These are phyloP conservation scores for Strongylocentrotus purpuratus DNA, from an alignment of 35 echinoderm and acorn worm genomes.

Conservation along the genomic window DNA sequence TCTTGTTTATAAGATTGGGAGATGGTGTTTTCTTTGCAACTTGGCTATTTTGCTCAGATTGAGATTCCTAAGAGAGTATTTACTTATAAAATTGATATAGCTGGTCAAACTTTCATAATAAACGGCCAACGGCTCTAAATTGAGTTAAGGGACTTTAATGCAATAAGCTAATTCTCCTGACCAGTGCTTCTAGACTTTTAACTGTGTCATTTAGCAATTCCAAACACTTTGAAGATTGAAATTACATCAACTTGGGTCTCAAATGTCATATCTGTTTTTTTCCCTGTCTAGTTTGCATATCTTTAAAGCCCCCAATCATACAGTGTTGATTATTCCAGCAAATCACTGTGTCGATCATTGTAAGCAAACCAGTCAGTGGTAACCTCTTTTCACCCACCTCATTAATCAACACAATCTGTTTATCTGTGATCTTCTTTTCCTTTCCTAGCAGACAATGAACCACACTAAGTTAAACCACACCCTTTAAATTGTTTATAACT, in stretches of 20 bases:
- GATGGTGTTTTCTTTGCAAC: neutral
- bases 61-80: neutral
- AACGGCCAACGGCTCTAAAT: neutral
- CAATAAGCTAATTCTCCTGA: conserved; percentile 1
- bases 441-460: too few species aligned
- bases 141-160: neutral
- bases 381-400: too few species aligned
- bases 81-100: neutral
- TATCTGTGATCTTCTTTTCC: too few species aligned
- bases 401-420: too few species aligned
- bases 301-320: too few species aligned
- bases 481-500: too few species aligned
- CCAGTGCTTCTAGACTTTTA: neutral
- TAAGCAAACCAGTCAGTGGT: too few species aligned
- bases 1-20: neutral
- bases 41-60: neutral
- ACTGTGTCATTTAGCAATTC: neutral
- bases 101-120: neutral
- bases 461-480: too few species aligned
- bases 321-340: too few species aligned
- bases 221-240: neutral
- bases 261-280: neutral
- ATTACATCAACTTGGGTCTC: neutral
- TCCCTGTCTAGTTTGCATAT: neutral
- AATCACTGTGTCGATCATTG: too few species aligned